Percentiles rank a stretch among this genome's conserved stretches.
These are phyloP conservation scores for Scrobipalpa atriplicella DNA, from an alignment of 2,888 invertebrate genomes.

Conservation along the genomic window DNA sequence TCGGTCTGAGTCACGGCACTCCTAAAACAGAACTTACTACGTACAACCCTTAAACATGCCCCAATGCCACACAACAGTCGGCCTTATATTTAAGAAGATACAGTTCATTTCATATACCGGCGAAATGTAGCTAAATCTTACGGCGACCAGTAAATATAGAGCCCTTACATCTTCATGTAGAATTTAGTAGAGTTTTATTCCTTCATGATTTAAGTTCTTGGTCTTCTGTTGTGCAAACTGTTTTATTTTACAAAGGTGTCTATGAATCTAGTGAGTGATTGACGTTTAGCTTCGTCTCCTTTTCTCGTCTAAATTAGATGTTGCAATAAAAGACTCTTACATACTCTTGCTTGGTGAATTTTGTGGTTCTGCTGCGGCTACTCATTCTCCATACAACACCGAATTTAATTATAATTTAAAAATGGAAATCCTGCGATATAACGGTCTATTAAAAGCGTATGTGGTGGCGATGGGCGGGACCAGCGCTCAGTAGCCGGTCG, in stretches of 20 bases:
- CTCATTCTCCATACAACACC: background rate
- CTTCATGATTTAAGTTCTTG: background rate
- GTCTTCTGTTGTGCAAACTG: background rate
- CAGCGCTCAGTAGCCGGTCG: conserved; percentile 47
- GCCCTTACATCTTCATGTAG: conserved; percentile 2
- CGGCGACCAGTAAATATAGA: conserved; percentile 1
- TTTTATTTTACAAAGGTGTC: no score
- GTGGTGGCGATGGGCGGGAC: conserved; percentile 5
- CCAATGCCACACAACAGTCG: background rate
- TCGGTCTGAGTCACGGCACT: conserved; percentile 75
- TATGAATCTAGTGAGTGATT: no score
- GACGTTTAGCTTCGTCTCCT: no score
- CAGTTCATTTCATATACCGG: conserved; percentile 14
- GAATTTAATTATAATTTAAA: background rate
- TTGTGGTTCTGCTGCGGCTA: background rate
- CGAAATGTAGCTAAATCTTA: conserved; percentile 17
- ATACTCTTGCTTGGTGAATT: no score
- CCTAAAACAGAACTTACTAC: conserved; percentile 80
- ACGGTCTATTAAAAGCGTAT: background rate
- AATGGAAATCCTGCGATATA: background rate
- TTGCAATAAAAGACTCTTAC: no score
- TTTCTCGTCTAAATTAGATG: no score
- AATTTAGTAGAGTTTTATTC: background rate
- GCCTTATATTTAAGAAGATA: background rate
- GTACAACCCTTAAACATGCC: conserved; percentile 48